These are phyloP conservation scores for Thysanoteuthis rhombus DNA, from an alignment of 2,888 invertebrate species.

Conservation along the genomic window DNA sequence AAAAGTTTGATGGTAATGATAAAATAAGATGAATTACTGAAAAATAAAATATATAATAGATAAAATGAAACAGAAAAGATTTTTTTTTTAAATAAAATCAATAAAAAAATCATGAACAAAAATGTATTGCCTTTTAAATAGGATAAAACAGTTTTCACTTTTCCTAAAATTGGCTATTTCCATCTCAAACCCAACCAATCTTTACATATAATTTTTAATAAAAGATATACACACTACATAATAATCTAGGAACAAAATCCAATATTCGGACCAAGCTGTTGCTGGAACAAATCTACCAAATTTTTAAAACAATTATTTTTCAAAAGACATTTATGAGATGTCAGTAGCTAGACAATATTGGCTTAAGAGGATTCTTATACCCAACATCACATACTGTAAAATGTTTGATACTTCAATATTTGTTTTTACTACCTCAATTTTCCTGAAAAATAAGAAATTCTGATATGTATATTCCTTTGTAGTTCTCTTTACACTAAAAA, in stretches of 20 bases:
- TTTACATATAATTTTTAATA: not conserved
- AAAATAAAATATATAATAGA: not conserved
- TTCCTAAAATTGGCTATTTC: not conserved
- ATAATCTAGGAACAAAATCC: not conserved
- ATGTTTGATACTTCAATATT: not conserved
- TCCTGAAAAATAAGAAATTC: not conserved
- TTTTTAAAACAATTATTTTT: not conserved
- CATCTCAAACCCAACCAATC: not conserved
- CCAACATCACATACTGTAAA: not conserved
- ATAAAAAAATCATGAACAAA: not conserved
- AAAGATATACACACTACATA: not conserved
- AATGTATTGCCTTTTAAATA: not conserved
- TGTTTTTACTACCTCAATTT: not conserved
- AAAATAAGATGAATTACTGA: slow-evolving; percentile 12
- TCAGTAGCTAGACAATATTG: not conserved
- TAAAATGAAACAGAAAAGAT: not conserved
- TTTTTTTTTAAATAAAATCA: not conserved
- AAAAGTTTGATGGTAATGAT: not conserved
- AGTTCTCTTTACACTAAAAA: too few relatives aligned
- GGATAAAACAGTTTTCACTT: not conserved
- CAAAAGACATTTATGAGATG: not conserved
- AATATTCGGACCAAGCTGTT: not conserved
- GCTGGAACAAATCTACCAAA: not conserved
- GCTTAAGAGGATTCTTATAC: not conserved
- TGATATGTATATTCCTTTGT: not conserved